Conservation (phyloP, 2,888 invertebrate species). For the Cephus sareptanus region DNA sequence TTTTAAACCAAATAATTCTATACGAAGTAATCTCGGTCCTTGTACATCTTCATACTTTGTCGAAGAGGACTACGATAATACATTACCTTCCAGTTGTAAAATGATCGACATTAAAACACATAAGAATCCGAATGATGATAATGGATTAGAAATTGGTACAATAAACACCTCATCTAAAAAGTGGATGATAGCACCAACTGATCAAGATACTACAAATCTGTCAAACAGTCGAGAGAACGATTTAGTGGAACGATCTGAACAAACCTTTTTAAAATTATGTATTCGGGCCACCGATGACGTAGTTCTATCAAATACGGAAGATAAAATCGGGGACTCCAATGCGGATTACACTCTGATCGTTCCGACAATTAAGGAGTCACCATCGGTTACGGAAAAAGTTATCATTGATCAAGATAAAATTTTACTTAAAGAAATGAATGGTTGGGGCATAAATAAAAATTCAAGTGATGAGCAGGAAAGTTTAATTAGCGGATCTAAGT, state of each 20-base stretch:
- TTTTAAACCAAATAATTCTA: background rate
- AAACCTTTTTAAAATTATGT: conserved; percentile 50
- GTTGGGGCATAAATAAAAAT: background rate
- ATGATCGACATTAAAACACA: background rate
- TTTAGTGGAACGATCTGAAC: conserved; percentile 57
- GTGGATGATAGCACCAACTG: background rate
- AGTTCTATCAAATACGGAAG: background rate
- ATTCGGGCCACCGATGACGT: conserved; percentile 24
- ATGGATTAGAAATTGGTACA: background rate
- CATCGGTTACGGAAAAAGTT: background rate
- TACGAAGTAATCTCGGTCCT: background rate
- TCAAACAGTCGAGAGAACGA: conserved; percentile 36
- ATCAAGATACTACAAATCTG: background rate
- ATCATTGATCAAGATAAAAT: background rate
- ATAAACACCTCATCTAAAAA: background rate
- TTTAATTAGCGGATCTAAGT: conserved; percentile 1
- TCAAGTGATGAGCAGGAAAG: background rate
- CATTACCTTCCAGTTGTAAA: background rate
- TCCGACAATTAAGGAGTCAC: background rate
- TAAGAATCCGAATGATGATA: background rate
- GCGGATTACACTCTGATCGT: background rate
- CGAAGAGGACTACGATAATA: background rate
- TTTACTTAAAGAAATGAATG: background rate
- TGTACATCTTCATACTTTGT: background rate
- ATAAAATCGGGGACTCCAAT: background rate